Evolutionary conservation across 2,888 invertebrate species (phyloP).

Genomic region (Diachrysia chrysitis): DNA sequence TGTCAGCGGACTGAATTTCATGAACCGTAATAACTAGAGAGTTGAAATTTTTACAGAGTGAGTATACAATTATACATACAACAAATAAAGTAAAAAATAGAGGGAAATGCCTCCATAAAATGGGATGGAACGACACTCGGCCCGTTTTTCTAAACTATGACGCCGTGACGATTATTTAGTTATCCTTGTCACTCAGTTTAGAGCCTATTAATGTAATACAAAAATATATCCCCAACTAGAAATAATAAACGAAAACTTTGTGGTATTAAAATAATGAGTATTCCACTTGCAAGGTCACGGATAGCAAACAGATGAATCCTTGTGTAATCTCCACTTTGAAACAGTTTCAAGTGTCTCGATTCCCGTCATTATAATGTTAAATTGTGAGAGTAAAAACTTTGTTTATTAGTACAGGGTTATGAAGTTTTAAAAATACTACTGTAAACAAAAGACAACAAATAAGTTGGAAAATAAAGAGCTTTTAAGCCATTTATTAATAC

Average conservation of each 20-base stretch:
- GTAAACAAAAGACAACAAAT: too few species aligned
- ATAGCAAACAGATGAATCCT: conserved; percentile 71
- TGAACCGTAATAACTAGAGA: too few species aligned
- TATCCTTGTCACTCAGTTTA: background rate
- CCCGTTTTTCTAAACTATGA: too few species aligned
- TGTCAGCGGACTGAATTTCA: too few species aligned
- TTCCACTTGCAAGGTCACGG: conserved; percentile 73
- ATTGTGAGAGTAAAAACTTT: background rate
- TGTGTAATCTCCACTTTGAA: conserved; percentile 67
- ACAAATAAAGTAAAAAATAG: too few species aligned
- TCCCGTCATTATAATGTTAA: conserved; percentile 64
- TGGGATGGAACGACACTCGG: too few species aligned
- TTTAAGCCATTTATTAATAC: too few species aligned
- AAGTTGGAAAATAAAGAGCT: too few species aligned
- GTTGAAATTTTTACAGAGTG: too few species aligned
- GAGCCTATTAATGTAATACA: conserved; percentile 11
- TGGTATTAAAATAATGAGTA: conserved; percentile 69
- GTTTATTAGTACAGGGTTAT: conserved; percentile 6
- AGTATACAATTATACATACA: too few species aligned
- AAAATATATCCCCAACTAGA: conserved; percentile 44
- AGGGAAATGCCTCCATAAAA: too few species aligned
- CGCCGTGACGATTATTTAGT: too few species aligned
- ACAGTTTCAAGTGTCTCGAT: conserved; percentile 68
- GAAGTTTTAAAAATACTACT: background rate
- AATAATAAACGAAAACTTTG: conserved; percentile 50